phyloP scores from a whole-genome alignment of 2,797 vertebrate species.

The Natrix natrix region DNA sequence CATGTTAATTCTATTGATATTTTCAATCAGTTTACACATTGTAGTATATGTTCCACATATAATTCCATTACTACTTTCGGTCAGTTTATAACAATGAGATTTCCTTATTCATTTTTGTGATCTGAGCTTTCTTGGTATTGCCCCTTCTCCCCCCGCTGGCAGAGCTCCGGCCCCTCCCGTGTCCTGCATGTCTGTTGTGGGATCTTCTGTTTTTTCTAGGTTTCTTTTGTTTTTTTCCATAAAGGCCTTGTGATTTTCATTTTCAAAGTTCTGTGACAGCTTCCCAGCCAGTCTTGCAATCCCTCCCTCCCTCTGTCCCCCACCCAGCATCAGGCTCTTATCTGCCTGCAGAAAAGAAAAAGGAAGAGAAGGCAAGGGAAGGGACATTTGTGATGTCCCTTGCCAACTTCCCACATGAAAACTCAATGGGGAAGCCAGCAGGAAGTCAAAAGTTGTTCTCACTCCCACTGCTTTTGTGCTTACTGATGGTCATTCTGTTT shows the following conservation, averaged over 20 bases:
- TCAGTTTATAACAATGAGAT: too few species aligned
- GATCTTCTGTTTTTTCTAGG: too few species aligned
- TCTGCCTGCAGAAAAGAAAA: not conserved
- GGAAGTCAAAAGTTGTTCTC: not conserved
- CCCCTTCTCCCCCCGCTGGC: too few species aligned
- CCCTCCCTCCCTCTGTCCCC: not conserved
- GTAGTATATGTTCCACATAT: too few species aligned
- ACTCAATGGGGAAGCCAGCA: not conserved
- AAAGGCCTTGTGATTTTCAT: not conserved
- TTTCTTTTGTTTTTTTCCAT: too few species aligned
- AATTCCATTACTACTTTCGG: too few species aligned
- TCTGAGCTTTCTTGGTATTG: too few species aligned
- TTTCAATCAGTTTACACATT: too few species aligned
- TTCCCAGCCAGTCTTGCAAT: not conserved
- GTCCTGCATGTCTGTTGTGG: too few species aligned
- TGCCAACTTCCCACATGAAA: not conserved
- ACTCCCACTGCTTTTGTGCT: not conserved
- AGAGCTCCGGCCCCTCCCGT: too few species aligned
- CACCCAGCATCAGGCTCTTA: not conserved
- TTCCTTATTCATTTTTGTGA: too few species aligned
- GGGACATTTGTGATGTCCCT: not conserved
- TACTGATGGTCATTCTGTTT: not conserved
- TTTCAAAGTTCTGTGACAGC: not conserved
- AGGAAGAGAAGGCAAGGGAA: not conserved
- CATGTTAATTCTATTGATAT: too few species aligned